These are phyloP conservation scores for Dilophus febrilis DNA, from an alignment of 2,888 invertebrate genomes.

Conservation along the genomic window DNA sequence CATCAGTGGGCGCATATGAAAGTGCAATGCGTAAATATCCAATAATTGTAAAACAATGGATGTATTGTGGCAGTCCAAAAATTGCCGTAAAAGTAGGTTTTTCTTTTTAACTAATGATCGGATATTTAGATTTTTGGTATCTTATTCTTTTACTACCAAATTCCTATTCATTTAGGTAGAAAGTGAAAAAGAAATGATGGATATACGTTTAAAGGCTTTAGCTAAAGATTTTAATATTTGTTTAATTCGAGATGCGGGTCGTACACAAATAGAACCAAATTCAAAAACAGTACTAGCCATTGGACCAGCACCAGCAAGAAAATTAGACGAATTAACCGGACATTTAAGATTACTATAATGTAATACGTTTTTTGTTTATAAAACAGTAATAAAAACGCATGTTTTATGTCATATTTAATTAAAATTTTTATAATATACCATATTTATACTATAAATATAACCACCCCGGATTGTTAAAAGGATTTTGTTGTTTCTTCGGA, in stretches of 20 bases:
- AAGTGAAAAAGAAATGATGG: constrained; percentile 51
- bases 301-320: constrained; percentile 69
- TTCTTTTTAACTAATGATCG: constrained; percentile 17
- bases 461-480: too few relatives aligned
- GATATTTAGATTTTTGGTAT: constrained; percentile 27
- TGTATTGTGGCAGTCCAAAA: constrained; percentile 65
- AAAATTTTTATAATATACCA: too few relatives aligned
- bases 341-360: constrained; percentile 67
- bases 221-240: constrained; percentile 51
- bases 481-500: too few relatives aligned
- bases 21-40: constrained; percentile 45
- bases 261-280: constrained; percentile 81
- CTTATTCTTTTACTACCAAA: not conserved
- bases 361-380: too few relatives aligned
- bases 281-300: constrained; percentile 80
- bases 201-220: constrained; percentile 51
- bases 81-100: constrained; percentile 54
- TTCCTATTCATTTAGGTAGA: constrained; percentile 37
- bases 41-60: constrained; percentile 38
- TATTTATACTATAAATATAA: too few relatives aligned
- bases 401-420: too few relatives aligned
- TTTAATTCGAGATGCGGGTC: constrained; percentile 76
- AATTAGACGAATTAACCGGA: constrained; percentile 70
- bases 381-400: too few relatives aligned
- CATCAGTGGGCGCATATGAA: constrained; percentile 75